A percentile compares a stretch with the other conserved stretches of the same genome.
These are phyloP conservation scores for Monarcha castaneiventris DNA, from an alignment of 2,113 vertebrate genomes.

Conservation along the genomic window DNA sequence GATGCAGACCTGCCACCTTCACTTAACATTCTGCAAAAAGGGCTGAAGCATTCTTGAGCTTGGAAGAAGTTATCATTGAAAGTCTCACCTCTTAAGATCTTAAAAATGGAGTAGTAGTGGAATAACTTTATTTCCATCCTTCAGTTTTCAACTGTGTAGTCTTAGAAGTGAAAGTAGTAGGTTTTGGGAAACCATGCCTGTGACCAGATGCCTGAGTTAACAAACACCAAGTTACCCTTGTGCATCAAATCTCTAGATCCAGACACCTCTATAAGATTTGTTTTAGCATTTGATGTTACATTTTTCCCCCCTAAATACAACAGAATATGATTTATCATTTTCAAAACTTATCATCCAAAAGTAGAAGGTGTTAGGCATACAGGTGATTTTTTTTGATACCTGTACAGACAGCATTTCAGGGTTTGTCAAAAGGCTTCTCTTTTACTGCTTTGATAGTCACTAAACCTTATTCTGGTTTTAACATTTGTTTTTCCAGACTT, in stretches of 20 bases:
- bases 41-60: background rate
- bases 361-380: background rate
- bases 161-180: background rate
- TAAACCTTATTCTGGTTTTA: background rate
- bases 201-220: background rate
- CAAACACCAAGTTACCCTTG: background rate
- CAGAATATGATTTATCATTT: background rate
- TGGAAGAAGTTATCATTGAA: background rate
- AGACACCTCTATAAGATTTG: background rate
- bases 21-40: background rate
- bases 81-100: background rate
- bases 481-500: background rate
- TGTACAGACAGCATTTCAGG: background rate
- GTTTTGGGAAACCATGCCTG: background rate
- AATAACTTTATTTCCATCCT: background rate
- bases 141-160: background rate
- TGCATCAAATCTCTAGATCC: background rate
- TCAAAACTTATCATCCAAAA: background rate
- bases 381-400: background rate
- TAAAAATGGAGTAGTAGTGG: background rate
- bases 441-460: background rate
- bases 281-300: background rate
- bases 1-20: background rate
- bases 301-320: background rate
- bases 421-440: background rate